Percentiles rank a stretch among this genome's conserved stretches.
Conservation (phyloP, 23 tunicate species). For the Diplosoma virens region DNA sequence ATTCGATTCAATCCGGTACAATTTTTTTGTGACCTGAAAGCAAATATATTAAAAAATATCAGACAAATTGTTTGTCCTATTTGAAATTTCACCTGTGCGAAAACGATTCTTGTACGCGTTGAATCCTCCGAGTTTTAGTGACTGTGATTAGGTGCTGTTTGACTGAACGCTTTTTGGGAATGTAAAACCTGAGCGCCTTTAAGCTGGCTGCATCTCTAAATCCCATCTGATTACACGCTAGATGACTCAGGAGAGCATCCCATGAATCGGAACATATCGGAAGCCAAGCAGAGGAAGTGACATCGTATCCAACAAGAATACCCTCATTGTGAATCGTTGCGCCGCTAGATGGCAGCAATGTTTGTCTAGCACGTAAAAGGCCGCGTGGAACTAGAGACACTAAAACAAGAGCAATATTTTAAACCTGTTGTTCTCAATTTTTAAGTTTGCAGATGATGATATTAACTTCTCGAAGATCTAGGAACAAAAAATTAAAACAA, state of each 20-base stretch:
- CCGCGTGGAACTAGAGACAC: slow-evolving; percentile 9
- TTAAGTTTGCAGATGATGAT: too few species aligned
- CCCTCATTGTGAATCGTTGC: neutral
- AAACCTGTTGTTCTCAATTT: too few species aligned
- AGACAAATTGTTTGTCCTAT: neutral
- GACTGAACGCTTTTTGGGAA: neutral
- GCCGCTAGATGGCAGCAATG: neutral
- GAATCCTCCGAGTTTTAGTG: slow-evolving; percentile 19
- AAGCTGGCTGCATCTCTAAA: slow-evolving; percentile 32
- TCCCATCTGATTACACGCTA: slow-evolving; percentile 72
- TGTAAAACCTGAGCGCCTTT: neutral
- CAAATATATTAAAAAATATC: neutral
- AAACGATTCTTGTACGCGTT: slow-evolving; percentile 39
- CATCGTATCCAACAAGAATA: slow-evolving; percentile 37
- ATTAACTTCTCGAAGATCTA: too few species aligned
- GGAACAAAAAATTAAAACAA: too few species aligned
- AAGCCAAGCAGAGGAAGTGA: slow-evolving; percentile 29
- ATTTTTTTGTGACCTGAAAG: too few species aligned
- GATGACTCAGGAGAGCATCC: slow-evolving; percentile 38
- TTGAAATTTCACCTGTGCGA: slow-evolving; percentile 21
- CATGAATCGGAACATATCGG: slow-evolving; percentile 72
- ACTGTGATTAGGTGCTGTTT: slow-evolving; percentile 21
- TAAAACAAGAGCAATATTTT: too few species aligned
- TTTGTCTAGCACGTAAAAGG: neutral
- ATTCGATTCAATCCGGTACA: too few species aligned